Percentiles rank a stretch among this genome's conserved stretches.
phyloP scores from a whole-genome alignment of 2,113 vertebrate species.

The Puntigrus tetrazona region DNA sequence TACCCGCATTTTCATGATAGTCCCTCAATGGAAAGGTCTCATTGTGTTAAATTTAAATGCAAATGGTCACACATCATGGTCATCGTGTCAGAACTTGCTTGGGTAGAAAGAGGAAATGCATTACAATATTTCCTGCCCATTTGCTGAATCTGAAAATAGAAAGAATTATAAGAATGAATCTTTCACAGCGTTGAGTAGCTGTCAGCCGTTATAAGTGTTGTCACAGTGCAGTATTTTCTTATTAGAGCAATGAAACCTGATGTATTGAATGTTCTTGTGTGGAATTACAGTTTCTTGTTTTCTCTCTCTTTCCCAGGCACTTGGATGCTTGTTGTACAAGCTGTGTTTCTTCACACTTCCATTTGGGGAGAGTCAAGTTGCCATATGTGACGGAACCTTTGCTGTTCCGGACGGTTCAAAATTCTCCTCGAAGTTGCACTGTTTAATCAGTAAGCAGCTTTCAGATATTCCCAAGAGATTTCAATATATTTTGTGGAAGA shows the following conservation, averaged over 20 bases:
- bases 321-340: conserved; percentile 98
- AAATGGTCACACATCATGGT: conserved; percentile 15
- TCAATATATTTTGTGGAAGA: neutral
- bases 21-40: neutral
- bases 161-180: neutral
- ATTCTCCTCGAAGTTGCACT: conserved; percentile 87
- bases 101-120: conserved; percentile 23
- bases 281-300: conserved; percentile 28
- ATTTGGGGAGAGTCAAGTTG: conserved; percentile 98
- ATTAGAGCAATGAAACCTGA: neutral
- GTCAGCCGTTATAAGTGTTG: conserved; percentile 16
- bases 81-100: conserved; percentile 8
- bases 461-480: neutral
- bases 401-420: conserved; percentile 93
- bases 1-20: neutral
- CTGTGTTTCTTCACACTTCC: conserved; percentile 98
- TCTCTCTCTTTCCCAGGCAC: conserved; percentile 77
- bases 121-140: conserved; percentile 28
- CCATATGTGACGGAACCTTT: conserved; percentile 96
- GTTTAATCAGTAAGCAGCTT: conserved; percentile 90
- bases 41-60: neutral
- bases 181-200: neutral
- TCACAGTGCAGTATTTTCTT: neutral
- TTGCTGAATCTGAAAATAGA: conserved; percentile 35
- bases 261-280: conserved; percentile 5